A percentile compares a stretch with the other conserved stretches of the same genome.
Conservation (phyloP, 2,113 vertebrate genomes). For the Meleagris gallopavo region DNA sequence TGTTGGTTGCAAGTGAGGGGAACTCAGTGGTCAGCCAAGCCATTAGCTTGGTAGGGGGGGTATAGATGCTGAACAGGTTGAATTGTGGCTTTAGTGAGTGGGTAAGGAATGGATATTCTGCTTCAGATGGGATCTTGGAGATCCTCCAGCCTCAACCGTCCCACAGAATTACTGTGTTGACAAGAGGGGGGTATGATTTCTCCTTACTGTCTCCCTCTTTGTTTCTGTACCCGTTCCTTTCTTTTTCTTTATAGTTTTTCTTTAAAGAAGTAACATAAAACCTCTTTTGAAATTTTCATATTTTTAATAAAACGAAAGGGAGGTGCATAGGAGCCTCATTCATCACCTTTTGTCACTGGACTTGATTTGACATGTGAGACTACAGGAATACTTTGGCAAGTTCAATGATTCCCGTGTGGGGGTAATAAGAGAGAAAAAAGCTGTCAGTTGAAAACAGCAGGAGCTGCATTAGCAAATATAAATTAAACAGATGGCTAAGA, state of each 20-base stretch:
- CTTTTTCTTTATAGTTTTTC: background rate
- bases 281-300: background rate
- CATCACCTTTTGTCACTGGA: conserved; percentile 57
- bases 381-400: conserved; percentile 64
- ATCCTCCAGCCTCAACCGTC: background rate
- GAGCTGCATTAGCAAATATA: conserved; percentile 73
- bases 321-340: conserved; percentile 7
- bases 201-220: background rate
- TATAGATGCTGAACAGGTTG: background rate
- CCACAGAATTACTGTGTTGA: background rate
- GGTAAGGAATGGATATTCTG: background rate
- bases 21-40: background rate
- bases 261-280: background rate
- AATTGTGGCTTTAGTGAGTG: background rate
- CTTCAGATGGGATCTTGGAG: background rate
- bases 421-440: conserved; percentile 70
- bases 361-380: conserved; percentile 62
- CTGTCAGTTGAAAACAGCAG: conserved; percentile 73
- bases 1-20: background rate
- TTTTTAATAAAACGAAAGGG: conserved; percentile 19
- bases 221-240: background rate
- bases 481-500: conserved; percentile 75
- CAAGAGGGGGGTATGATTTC: background rate
- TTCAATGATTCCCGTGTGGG: conserved; percentile 55
- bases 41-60: background rate